Evolutionary conservation across 2,113 vertebrate species (phyloP).

Genomic region (Sclerurus mexicanus): DNA sequence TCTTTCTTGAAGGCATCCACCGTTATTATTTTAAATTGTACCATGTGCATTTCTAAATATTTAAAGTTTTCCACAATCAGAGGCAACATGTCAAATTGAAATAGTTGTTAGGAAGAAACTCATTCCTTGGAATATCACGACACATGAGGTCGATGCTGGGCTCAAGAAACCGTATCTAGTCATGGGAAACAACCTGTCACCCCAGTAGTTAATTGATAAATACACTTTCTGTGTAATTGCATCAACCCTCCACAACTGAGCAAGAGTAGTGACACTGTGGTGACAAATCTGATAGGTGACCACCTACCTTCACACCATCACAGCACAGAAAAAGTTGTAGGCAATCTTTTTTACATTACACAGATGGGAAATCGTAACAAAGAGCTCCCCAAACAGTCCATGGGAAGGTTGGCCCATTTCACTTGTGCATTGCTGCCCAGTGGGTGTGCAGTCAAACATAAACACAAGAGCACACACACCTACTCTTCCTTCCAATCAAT

Average conservation of each 20-base stretch:
- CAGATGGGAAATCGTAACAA: background rate
- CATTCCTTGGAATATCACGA: background rate
- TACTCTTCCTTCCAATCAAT: background rate
- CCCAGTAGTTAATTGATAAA: background rate
- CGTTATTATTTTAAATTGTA: background rate
- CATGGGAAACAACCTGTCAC: background rate
- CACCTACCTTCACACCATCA: background rate
- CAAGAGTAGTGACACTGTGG: background rate
- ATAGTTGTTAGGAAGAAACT: background rate
- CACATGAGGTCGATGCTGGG: background rate
- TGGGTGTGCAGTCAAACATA: background rate
- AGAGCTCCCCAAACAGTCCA: background rate
- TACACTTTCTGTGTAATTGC: background rate
- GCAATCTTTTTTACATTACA: background rate
- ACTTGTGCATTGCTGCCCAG: background rate
- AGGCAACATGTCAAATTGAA: background rate
- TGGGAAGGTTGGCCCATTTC: background rate
- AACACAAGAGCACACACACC: background rate
- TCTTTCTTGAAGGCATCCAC: background rate
- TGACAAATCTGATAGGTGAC: rapidly evolving
- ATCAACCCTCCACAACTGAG: background rate
- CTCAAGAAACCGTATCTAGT: background rate
- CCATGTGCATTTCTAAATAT: background rate
- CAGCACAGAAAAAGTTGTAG: background rate
- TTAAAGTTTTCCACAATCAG: background rate